Base-by-base conservation (phyloP, 2,888 invertebrate species). In the Hermodice carunculata region DNA sequence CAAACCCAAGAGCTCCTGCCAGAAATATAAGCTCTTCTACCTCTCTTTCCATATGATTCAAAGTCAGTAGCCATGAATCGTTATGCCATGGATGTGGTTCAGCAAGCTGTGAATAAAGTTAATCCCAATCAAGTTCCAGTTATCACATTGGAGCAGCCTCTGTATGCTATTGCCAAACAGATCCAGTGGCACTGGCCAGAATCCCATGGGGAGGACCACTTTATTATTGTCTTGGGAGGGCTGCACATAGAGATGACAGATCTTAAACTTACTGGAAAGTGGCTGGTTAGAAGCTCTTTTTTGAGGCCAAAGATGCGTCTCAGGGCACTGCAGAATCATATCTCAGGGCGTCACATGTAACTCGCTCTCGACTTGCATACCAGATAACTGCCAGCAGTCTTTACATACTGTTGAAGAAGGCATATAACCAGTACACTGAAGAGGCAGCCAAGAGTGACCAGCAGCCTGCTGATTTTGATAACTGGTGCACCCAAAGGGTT, bases 401-500 rank as follows among this genome's bases (percentile, higher is more conserved):
- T n/a, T 26, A 48, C 28, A 22, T 26, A 17, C 26, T 48, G 22
- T 26, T 26, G 49, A 48, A 48, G 4, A 48, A 19, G 14, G 19
- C 49, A 3, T 28, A 48, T 26, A 11, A 22, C 49, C 4, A 28
- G 5, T 48, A 19, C 22, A 28, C 1, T 24, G 49, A 5, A n/a
- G 26, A 6, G 17, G 22, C 22, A 48, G 49, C 24, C 6, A 6
- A 19, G 49, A 19, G 28, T n/a, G n/a, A n/a, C n/a, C n/a, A 28
- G 42, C 5, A 43, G 19, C 28, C 17, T 4, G 32, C 29, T n/a
- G 59, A 37, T 24, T 62, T 63, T 34, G 58, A 42, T 26, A 48
- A 63, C 40, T 48, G 63, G 63, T 63, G 61, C 26, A 5, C 34
- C 29, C 29, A 51, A 49, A n/a, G 43, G 53, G 37, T 24, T 51